phyloP scores from a whole-genome alignment of 2,888 invertebrate species.

The Drosophila subsilvestris region DNA sequence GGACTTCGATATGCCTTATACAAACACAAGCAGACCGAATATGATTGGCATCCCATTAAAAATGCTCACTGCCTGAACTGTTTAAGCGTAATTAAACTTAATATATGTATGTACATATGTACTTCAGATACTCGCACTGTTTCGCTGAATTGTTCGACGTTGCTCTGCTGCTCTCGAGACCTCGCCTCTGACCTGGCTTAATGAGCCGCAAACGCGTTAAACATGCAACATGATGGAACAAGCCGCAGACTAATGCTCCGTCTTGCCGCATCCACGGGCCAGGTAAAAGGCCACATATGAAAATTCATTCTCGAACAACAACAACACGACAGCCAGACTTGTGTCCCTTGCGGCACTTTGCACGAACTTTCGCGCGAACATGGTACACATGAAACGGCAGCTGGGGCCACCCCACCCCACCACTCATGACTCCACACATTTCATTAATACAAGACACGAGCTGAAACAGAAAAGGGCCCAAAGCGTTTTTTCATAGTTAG shows the following conservation, averaged over 20 bases:
- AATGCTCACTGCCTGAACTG: constrained; percentile 11
- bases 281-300: constrained; percentile 18
- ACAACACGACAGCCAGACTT: constrained; percentile 23
- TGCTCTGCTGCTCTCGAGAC: constrained; percentile 24
- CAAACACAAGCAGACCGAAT: constrained; percentile 47
- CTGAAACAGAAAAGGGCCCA: constrained; percentile 50
- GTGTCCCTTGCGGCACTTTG: constrained; percentile 53
- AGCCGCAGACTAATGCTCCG: constrained; percentile 47
- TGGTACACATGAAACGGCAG: constrained; percentile 2
- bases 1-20: constrained; percentile 48
- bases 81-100: constrained; percentile 1
- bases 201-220: constrained; percentile 62
- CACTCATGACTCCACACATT: constrained; percentile 51
- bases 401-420: not conserved
- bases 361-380: constrained; percentile 52
- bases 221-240: constrained; percentile 39
- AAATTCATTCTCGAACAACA: not conserved
- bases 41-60: constrained; percentile 26
- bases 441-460: constrained; percentile 60
- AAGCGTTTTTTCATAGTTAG: constrained; percentile 52
- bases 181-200: constrained; percentile 55
- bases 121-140: not conserved
- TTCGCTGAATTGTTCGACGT: constrained; percentile 12
- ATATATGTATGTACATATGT: not conserved
- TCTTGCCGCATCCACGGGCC: constrained; percentile 17